Base-by-base conservation (phyloP, 2,888 invertebrate genomes). In the Eupithecia inturbata region DNA sequence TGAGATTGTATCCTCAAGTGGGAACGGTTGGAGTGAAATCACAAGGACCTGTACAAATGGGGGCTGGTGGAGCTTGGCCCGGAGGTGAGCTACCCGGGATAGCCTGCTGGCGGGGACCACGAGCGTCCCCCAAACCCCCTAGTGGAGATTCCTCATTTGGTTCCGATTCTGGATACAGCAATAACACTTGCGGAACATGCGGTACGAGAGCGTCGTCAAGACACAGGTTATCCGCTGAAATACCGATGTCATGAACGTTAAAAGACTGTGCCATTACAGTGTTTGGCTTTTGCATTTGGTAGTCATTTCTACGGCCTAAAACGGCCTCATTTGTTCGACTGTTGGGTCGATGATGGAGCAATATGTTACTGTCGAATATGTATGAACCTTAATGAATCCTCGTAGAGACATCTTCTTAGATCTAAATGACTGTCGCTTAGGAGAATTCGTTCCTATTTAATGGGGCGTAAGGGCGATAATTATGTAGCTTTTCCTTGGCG, bases 131-230 rank as follows among this genome's bases (percentile, higher is more conserved):
- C 3, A 96, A 96, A 83, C 96, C 96, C 60, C 96, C 96, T 71
- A 96, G 96, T 77, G 96, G 96, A 80, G 97, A 97, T 84, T 97
- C 97, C 7, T 97, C 97, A 6, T 96, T 97, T 80, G 97, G 97
- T 41, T 97, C 97, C 12, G 97, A 97, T 90, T 97, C 97, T 66
- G 97, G 97, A 14, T 97, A 97, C 90, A 97, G 97, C 89, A 97
- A 97, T 89, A 96, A 97, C 84, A 97, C 97, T 6, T 96, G 96
- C 78, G 96, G 96, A 1, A 97, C 97, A 0, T 96, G 96, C 77
- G 96, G 96, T 16, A 96, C 96, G 1, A 91, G 96, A 70, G 95
- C 95, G 5, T 95, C 95, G 4, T 95, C 95, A 16, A 88, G 93
- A 76, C 94, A 94, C 84, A 89, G 94, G 60, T 79, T 94, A 77